Evolutionary conservation across 2,888 invertebrate species (phyloP).

Genomic region (Pachydiplax longipennis): DNA sequence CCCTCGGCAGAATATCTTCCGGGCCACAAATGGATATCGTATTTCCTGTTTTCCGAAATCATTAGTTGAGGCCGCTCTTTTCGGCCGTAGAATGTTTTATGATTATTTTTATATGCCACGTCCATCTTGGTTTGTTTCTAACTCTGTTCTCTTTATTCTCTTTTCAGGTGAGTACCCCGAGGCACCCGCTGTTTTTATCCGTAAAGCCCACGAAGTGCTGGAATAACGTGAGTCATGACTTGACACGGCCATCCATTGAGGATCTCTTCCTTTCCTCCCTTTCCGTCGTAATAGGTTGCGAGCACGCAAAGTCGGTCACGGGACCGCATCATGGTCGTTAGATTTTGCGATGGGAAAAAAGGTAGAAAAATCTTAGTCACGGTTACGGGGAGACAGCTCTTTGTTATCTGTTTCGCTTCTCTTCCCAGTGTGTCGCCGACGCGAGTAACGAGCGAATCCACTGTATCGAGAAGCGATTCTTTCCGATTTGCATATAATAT

Average conservation of each 20-base stretch:
- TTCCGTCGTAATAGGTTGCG: constrained; percentile 16
- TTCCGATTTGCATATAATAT: neutral
- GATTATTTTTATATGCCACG: neutral
- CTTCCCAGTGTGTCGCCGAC: neutral
- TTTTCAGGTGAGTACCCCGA: constrained; percentile 10
- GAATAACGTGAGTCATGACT: constrained; percentile 6
- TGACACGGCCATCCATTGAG: neutral
- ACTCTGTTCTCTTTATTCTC: neutral
- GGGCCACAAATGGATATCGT: neutral
- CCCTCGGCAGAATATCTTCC: neutral
- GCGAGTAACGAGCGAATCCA: neutral
- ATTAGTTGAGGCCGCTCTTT: neutral
- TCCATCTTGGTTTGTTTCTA: neutral
- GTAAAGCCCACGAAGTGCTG: neutral
- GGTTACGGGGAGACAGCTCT: neutral
- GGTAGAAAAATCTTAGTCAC: neutral
- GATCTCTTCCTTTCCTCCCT: neutral
- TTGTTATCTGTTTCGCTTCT: neutral
- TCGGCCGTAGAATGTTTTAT: neutral
- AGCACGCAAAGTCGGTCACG: constrained; percentile 31
- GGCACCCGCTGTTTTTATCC: neutral
- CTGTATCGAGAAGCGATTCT: neutral
- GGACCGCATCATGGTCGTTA: constrained; percentile 27
- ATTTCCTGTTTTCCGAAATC: neutral
- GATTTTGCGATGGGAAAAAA: constrained; percentile 4